Base-by-base conservation (phyloP, 1,140 invertebrate species). In the Halyomorpha halys region DNA sequence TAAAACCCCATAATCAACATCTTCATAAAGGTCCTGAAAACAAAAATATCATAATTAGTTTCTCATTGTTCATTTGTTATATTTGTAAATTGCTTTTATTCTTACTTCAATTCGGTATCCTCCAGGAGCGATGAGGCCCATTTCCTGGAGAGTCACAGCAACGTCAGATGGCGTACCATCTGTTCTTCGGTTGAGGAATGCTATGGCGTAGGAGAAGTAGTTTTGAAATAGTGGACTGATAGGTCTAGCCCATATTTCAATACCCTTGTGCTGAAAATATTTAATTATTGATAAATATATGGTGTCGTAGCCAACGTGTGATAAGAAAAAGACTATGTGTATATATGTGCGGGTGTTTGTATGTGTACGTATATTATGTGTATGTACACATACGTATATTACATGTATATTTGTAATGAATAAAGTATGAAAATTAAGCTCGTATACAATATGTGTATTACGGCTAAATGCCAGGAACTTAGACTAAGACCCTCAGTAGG, bases 121-220 rank as follows among this genome's bases (percentile, higher is more conserved):
- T 67, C 79, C 78, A 15, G 83, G 81, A 71, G 85, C 85, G 61
- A 83, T 82, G 1, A 94, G 77, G 27, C 89, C 91, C 30, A 94
- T 77, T 73, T 94, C 90, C 66, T 85, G 82, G 14, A 94, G 74
- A 0, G 87, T 90, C 27, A 91, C 88, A 6, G 89, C 89, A 3
- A 94, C 88, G 76, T 91, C 85, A 0, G 89, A 91, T 4, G 91
- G 90, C 9, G 90, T 93, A n/a, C 91, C 91, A 74, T 94, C 90
- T 0, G 89, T 91, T 70, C 90, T 78, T 65, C 90, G 77, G 74
- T 94, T 94, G 3, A 93, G 78, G 73, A 94, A 91, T 1, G 87
- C 89, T 59, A 94, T 82, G 8, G 89, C 90, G 72, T 92, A 93
- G 3, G 91, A 94, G 75, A 91, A 91, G 74, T 89, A 86, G 66